A percentile compares a stretch with the other conserved stretches of the same genome.
phyloP scores from a whole-genome alignment of 2,888 invertebrate genomes.

The Cheilosia scutellata region DNA sequence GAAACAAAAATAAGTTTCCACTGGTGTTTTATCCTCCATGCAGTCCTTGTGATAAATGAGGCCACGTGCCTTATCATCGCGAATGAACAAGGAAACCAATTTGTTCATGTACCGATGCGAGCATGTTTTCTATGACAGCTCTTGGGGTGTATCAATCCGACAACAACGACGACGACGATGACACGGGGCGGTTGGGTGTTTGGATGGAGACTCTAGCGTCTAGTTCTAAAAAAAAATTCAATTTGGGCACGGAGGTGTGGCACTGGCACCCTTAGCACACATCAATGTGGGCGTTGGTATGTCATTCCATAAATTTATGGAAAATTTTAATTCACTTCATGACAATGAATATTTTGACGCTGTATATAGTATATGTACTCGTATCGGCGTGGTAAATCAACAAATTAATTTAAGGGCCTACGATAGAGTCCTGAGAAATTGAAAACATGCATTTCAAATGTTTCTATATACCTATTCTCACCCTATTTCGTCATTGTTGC shows the following conservation, averaged over 20 bases:
- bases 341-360: constrained; percentile 74
- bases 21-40: constrained; percentile 22
- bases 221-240: neutral
- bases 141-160: constrained; percentile 57
- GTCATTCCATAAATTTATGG: constrained; percentile 56
- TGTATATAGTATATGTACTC: neutral
- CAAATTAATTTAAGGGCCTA: constrained; percentile 67
- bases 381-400: constrained; percentile 66
- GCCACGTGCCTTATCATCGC: constrained; percentile 82
- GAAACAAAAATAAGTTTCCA: constrained; percentile 14
- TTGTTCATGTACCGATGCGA: constrained; percentile 61
- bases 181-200: constrained; percentile 1
- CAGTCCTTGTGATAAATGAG: constrained; percentile 80
- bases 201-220: constrained; percentile 1
- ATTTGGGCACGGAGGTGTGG: constrained; percentile 31
- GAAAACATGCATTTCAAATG: neutral
- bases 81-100: constrained; percentile 70
- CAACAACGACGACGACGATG: neutral
- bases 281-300: constrained; percentile 50
- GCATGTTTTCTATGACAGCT: constrained; percentile 59
- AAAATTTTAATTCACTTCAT: constrained; percentile 73
- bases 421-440: constrained; percentile 32
- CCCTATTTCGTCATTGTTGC: constrained; percentile 15
- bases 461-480: constrained; percentile 4
- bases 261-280: constrained; percentile 30